Evolutionary conservation across 2,888 invertebrate genomes (phyloP), one percentile per base, ranked within the genome.

Genomic region (Drosophila picticornis): DNA sequence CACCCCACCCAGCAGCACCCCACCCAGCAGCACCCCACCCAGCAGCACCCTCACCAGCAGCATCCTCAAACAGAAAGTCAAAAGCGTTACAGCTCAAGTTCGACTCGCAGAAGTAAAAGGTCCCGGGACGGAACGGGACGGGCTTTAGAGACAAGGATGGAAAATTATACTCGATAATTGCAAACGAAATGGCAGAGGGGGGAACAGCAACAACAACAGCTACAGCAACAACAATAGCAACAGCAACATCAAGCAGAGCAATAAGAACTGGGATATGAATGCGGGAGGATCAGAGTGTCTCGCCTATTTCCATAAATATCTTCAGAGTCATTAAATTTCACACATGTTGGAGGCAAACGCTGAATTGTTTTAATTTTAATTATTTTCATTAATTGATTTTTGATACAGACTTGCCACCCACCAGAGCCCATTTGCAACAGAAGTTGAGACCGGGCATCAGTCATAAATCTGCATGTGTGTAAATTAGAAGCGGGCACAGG

Each of bases 371-470:
- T 88, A 86, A 91, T 91, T 91, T 91, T 68, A 68, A 68, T 91
- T 91, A 91, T 91, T 91, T 87, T 81, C 91, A 91, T 91, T 91
- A 91, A 91, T 91, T 91, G 91, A 91, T 91, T 91, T 91, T 90
- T 90, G 91, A 90, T 90, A 88, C 81, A 75, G 73, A 55, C 43
- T 19, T 22, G 27, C 36, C 48, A 22, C 11, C 56, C 16, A 31
- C 6, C 10, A 13, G 22, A 13, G n/a, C n/a, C 13, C 66, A 63
- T 38, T n/a, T 22, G 13, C 38, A 52, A 13, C 50, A 43, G 40
- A 55, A 52, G 43, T 43, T 52, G 40, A 61, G 46, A 58, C 53
- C 36, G 51, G 22, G 43, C 32, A 27, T 36, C 43, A 43, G 62
- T 61, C 72, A 87, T 87, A 87, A 87, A 87, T 90, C 80, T 87